A percentile compares a stretch with the other conserved stretches of the same genome.
Evolutionary conservation across 2,113 vertebrate genomes (phyloP).

Genomic region (Isichthys henryi): DNA sequence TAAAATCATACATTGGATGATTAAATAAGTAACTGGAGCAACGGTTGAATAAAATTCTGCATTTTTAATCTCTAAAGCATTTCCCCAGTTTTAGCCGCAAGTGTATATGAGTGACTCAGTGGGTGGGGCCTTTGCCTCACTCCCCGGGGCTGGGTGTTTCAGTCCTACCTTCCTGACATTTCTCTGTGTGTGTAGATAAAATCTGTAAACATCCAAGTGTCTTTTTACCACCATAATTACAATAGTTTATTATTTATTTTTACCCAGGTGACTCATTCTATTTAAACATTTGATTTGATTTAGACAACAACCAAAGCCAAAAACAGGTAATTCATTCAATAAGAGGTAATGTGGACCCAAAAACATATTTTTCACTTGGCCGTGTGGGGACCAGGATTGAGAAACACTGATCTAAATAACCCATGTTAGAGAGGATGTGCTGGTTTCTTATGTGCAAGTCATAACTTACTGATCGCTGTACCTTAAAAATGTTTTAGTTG

Average conservation of each 20-base stretch:
- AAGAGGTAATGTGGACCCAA: neutral
- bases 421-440: neutral
- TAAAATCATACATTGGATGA: too few species aligned
- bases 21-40: too few species aligned
- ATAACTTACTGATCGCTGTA: neutral
- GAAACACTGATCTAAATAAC: neutral
- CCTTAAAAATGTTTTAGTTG: neutral
- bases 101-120: too few species aligned
- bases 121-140: too few species aligned
- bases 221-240: neutral
- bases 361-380: neutral
- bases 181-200: neutral
- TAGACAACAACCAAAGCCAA: neutral
- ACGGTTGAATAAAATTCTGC: too few species aligned
- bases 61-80: too few species aligned
- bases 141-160: too few species aligned
- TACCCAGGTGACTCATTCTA: too few species aligned
- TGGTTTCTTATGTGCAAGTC: neutral
- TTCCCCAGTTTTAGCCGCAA: too few species aligned
- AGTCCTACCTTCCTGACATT: too few species aligned
- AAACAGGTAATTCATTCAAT: neutral
- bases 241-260: too few species aligned
- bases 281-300: neutral
- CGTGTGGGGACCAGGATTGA: neutral
- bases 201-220: neutral